phyloP scores from a whole-genome alignment of 2,113 vertebrate genomes.

The Leptodactylus fuscus region DNA sequence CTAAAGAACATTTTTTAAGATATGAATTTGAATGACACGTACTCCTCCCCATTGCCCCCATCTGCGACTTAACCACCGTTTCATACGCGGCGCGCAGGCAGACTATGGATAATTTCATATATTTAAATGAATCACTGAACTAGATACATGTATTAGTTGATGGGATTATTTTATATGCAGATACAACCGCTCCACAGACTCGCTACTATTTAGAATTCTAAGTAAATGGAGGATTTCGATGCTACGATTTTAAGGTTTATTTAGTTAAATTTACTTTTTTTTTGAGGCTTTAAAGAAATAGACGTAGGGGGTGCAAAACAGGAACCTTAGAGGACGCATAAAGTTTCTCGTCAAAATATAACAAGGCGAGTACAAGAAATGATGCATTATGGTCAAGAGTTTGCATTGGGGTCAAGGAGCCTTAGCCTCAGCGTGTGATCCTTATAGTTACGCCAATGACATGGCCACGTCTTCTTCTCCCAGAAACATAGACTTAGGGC shows the following conservation, averaged over 20 bases:
- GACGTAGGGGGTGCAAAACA: too few species aligned
- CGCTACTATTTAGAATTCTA: neutral
- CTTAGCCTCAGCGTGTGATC: too few species aligned
- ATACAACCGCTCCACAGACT: neutral
- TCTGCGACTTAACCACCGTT: neutral
- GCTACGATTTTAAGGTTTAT: neutral
- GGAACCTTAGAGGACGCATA: too few species aligned
- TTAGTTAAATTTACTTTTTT: neutral
- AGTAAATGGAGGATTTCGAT: neutral
- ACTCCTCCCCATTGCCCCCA: neutral
- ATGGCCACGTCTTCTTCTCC: too few species aligned
- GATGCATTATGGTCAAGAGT: too few species aligned
- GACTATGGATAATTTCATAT: constrained; percentile 14
- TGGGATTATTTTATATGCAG: constrained; percentile 37
- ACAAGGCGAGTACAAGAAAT: too few species aligned
- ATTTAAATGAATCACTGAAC: constrained; percentile 32
- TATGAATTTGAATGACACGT: constrained; percentile 27
- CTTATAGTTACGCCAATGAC: too few species aligned
- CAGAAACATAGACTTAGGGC: too few species aligned
- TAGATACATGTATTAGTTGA: constrained; percentile 36
- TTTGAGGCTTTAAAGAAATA: neutral
- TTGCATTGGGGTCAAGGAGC: too few species aligned
- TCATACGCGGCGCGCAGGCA: neutral
- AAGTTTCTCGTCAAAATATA: too few species aligned
- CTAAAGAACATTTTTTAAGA: constrained; percentile 14